Conservation (phyloP, 2,797 vertebrate species). For the Carcharodon carcharias region DNA sequence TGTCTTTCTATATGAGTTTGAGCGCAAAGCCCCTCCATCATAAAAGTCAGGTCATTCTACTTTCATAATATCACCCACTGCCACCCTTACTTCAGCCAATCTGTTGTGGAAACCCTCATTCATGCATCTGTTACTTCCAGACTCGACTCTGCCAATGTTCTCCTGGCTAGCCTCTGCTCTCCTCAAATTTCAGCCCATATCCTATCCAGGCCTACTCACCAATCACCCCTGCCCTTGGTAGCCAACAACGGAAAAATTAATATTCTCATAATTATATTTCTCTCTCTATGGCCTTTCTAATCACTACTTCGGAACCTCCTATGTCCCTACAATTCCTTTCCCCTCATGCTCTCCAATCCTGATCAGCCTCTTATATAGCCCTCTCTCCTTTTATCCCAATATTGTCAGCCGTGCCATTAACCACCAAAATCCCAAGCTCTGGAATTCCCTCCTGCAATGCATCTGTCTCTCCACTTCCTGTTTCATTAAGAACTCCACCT, state of each 20-base stretch:
- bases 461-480: neutral
- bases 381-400: neutral
- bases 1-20: neutral
- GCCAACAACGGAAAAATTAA: neutral
- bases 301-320: neutral
- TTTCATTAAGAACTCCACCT: neutral
- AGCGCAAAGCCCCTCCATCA: too few relatives aligned
- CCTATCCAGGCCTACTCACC: neutral
- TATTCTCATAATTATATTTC: neutral
- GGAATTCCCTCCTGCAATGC: neutral
- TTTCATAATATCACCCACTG: neutral
- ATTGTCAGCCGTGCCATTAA: neutral
- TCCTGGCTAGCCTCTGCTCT: neutral
- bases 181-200: neutral
- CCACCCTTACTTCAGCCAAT: neutral
- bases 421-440: neutral
- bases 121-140: neutral
- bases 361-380: neutral
- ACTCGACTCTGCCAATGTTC: neutral
- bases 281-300: neutral
- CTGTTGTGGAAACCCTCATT: neutral
- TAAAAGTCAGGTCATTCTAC: neutral
- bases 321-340: neutral
- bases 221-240: neutral
- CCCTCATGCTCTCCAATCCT: neutral